Conservation (phyloP, 1,140 invertebrate species). For the Drosophila orosa region DNA sequence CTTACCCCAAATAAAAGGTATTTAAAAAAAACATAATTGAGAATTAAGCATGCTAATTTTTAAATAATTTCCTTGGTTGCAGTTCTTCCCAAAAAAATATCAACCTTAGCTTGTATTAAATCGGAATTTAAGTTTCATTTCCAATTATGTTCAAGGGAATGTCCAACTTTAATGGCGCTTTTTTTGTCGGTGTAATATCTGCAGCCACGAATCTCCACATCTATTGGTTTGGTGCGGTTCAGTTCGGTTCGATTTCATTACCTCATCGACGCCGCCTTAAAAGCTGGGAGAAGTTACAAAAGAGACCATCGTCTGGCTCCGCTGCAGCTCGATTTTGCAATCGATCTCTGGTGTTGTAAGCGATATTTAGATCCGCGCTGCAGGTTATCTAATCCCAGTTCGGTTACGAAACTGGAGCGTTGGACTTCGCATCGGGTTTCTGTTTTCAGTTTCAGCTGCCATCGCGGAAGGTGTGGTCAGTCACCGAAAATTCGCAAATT, state of each 20-base stretch:
- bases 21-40: too few species aligned
- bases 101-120: not conserved
- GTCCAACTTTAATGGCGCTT: not conserved
- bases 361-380: slow-evolving; percentile 56
- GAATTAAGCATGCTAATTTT: too few species aligned
- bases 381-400: slow-evolving; percentile 40
- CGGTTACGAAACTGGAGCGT: slow-evolving; percentile 28
- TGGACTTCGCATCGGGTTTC: slow-evolving; percentile 12
- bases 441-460: not conserved
- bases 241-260: slow-evolving; percentile 72
- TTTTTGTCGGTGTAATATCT: slow-evolving; percentile 29
- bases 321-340: slow-evolving; percentile 63
- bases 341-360: slow-evolving; percentile 33
- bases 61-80: not conserved
- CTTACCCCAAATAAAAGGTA: too few species aligned
- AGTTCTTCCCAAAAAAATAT: not conserved
- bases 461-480: slow-evolving; percentile 30
- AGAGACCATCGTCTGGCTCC: slow-evolving; percentile 59
- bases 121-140: not conserved
- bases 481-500: slow-evolving; percentile 17
- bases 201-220: slow-evolving; percentile 47
- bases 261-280: slow-evolving; percentile 74
- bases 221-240: slow-evolving; percentile 59
- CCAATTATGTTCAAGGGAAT: too few species aligned
- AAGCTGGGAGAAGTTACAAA: slow-evolving; percentile 73